phyloP scores from a whole-genome alignment of 2,888 invertebrate species.

The Eubasilissa splendida region DNA sequence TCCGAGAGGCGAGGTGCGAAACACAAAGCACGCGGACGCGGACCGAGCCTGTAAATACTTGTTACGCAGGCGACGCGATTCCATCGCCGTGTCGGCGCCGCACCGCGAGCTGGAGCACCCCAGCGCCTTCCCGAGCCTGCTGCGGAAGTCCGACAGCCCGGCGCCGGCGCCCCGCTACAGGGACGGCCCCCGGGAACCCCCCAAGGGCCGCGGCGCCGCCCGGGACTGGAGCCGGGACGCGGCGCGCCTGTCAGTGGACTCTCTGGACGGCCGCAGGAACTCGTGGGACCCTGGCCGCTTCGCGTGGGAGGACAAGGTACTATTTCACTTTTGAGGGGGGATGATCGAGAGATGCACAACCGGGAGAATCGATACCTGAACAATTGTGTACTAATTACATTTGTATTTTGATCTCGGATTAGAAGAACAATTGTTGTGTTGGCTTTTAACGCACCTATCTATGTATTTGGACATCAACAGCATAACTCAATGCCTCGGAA shows the following conservation, averaged over 20 bases:
- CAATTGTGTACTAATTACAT: too few relatives aligned
- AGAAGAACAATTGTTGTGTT: too few relatives aligned
- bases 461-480: too few relatives aligned
- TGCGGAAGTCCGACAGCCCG: slow-evolving; percentile 75
- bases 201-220: slow-evolving; percentile 57
- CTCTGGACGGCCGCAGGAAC: slow-evolving; percentile 79
- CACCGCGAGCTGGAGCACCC: slow-evolving; percentile 79
- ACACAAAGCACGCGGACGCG: too few relatives aligned
- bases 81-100: slow-evolving; percentile 73
- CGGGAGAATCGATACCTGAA: not conserved
- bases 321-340: not conserved
- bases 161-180: slow-evolving; percentile 68
- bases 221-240: slow-evolving; percentile 73
- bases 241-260: slow-evolving; percentile 79
- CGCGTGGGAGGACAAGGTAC: slow-evolving; percentile 41
- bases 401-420: too few relatives aligned
- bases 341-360: not conserved
- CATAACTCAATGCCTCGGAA: too few relatives aligned
- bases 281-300: slow-evolving; percentile 80
- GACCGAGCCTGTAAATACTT: not conserved
- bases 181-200: slow-evolving; percentile 58
- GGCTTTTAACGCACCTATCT: too few relatives aligned
- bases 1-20: too few relatives aligned
- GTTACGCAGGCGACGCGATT: slow-evolving; percentile 73
- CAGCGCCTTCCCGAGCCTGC: slow-evolving; percentile 79